phyloP scores from a whole-genome alignment of 1,140 invertebrate genomes.

The Delia radicum region DNA sequence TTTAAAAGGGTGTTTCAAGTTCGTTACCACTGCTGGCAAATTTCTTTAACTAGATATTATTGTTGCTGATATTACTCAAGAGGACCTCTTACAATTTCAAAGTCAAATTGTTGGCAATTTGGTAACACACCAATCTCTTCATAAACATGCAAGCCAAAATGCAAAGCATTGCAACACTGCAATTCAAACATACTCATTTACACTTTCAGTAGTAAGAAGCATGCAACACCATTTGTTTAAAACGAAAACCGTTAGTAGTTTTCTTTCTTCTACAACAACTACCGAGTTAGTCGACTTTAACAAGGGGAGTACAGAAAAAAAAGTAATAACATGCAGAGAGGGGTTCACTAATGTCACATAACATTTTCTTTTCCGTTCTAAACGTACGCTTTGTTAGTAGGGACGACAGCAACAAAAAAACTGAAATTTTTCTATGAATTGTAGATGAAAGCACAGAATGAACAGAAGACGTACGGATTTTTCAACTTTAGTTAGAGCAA shows the following conservation, averaged over 20 bases:
- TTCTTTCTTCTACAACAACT: not conserved
- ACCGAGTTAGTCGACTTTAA: not conserved
- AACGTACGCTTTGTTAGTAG: not conserved
- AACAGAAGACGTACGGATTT: conserved; percentile 6
- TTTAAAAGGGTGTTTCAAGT: too few species aligned
- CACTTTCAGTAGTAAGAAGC: too few species aligned
- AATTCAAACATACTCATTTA: too few species aligned
- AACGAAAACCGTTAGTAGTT: too few species aligned
- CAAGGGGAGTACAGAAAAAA: not conserved
- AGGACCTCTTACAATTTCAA: not conserved
- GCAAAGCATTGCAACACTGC: not conserved
- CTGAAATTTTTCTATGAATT: conserved; percentile 3
- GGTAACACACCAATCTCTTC: not conserved
- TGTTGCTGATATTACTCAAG: not conserved
- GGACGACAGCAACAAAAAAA: not conserved
- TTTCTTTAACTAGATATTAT: too few species aligned
- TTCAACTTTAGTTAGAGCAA: not conserved
- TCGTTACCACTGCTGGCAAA: too few species aligned
- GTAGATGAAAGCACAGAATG: conserved; percentile 16
- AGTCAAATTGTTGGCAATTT: conserved; percentile 17
- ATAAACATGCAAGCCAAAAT: not conserved
- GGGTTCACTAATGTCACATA: conserved; percentile 13
- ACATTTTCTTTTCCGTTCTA: not conserved
- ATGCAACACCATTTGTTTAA: too few species aligned
- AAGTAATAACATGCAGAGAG: not conserved